Evolutionary conservation across 2,888 invertebrate genomes (phyloP), one percentile per base, ranked within the genome.

Genomic region (Brachypalpus laphriformis): DNA sequence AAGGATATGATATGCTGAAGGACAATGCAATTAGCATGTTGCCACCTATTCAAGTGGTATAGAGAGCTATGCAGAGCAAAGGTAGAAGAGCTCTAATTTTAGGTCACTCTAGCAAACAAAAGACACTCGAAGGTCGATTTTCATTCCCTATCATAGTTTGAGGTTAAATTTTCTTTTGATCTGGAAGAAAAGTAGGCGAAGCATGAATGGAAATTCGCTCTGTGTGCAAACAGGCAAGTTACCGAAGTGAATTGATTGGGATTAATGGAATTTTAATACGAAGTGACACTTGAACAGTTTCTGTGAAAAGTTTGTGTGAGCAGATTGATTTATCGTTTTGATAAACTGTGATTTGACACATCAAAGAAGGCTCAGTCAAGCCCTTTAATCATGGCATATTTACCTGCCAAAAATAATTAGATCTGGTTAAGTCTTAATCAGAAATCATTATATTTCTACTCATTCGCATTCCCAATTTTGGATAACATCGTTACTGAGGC

Each of bases 11-110:
- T 65, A 83, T 57, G n/a, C 40, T 61, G 54, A 81, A 81, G 85
- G 71, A 81, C 70, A 80, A 76, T 81, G 70, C 61, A 85, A 85
- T 85, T 85, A 85, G 75, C 85, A 81, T 81, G 81, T 81, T 85
- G 66, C 75, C 80, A 85, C 85, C 85, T 65, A 49, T 81, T 80
- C 18, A 71, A 71, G 71, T 71, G 63, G 51, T 9, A 28, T 56
- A 34, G 4, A 34, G 4, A 16, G 40, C 16, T 9, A 14, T 11
- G 28, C 11, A 75, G 81, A 75, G 81, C 85, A 81, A 81, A 85
- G 85, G 85, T 85, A 85, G 14, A 77, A 66, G 70, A 66, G 70
- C 28, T 81, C 45, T 61, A 71, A 71, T 85, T 65, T 81, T 54
- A 76, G 75, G 81, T 76, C 75, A 65, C 40, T 61, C 57, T 16